Evolutionary conservation across 2,113 vertebrate genomes (phyloP), one percentile per base, ranked within the genome.

Genomic region (Trogon surrucura): DNA sequence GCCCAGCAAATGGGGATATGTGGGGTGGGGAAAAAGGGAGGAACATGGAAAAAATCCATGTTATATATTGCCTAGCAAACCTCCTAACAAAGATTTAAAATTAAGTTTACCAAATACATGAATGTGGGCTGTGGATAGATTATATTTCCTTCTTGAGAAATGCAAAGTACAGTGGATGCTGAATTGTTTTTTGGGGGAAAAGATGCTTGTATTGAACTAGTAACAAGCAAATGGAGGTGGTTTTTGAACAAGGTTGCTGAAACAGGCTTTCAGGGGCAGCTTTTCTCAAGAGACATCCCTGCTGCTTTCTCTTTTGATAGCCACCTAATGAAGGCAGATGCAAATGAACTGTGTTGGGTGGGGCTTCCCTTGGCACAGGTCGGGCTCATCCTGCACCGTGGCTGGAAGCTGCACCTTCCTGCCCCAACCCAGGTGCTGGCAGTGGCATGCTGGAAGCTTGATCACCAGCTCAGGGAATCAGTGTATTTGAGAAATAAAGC

Each of bases 381-480:
- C 1, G 1, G 38, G 13, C 50, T 83, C 10, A 48, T 44, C 34
- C 38, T n/a, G 29, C 6, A 1, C 12, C 2, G n/a, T 27, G 27
- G 27, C 44, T 58, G 53, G 41, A 67, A 88, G 30, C 7, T 22
- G 10, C n/a, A 21, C 67, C 41, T 70, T 78, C 64, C 75, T 69
- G 9, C 23, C 22, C 14, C 21, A 6, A 3, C 14, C 27, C 4
- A 1, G 9, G 3, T 27, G 50, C 88, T 86, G 86, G 38, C 77
- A 30, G 38, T 26, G 56, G 13, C 25, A 1, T 6, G 16, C 18
- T 71, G 62, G 22, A 38, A 45, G 38, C 20, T 17, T 50, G 20
- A 26, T 36, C 27, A 32, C 32, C 62, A 25, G 13, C 44, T 56
- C 2, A 1, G 45, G 23, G 29, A 54, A 11, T 16, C 15, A 14